Percentiles rank a stretch among this genome's conserved stretches.
These are phyloP conservation scores for Riparia riparia DNA, from an alignment of 2,113 vertebrate species.

Conservation along the genomic window DNA sequence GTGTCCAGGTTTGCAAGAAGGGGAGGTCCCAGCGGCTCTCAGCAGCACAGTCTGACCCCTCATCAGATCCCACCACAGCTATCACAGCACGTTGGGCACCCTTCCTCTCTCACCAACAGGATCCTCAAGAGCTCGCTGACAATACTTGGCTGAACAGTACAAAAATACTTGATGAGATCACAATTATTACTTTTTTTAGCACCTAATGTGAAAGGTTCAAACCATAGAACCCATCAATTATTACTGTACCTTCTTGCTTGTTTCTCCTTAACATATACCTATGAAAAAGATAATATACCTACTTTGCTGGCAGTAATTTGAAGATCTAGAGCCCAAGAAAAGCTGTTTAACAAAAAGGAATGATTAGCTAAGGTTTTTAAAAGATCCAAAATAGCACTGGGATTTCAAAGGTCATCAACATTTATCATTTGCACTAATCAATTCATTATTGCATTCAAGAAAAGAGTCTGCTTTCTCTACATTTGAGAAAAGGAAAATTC, in stretches of 20 bases:
- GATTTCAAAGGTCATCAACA: background rate
- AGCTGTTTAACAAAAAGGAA: background rate
- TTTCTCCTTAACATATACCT: background rate
- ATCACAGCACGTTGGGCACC: accelerated
- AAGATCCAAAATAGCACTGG: background rate
- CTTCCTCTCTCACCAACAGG: background rate
- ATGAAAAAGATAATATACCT: background rate
- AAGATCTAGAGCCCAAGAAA: background rate
- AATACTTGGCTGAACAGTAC: background rate
- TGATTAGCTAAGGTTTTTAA: background rate
- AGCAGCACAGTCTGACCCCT: background rate
- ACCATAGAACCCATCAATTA: background rate
- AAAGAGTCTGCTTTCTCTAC: background rate
- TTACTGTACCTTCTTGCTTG: background rate
- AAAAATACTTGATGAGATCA: background rate
- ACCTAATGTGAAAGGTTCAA: background rate
- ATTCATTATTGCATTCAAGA: background rate
- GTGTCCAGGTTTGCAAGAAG: background rate
- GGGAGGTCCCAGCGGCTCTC: background rate
- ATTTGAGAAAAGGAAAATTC: background rate
- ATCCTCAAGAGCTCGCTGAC: background rate
- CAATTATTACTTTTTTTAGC: background rate
- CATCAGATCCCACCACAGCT: too few species aligned
- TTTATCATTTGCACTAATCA: background rate
- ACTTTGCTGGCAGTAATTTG: background rate